These are phyloP conservation scores for Lagodon rhomboides DNA, from an alignment of 2,797 vertebrate genomes.

Conservation along the genomic window DNA sequence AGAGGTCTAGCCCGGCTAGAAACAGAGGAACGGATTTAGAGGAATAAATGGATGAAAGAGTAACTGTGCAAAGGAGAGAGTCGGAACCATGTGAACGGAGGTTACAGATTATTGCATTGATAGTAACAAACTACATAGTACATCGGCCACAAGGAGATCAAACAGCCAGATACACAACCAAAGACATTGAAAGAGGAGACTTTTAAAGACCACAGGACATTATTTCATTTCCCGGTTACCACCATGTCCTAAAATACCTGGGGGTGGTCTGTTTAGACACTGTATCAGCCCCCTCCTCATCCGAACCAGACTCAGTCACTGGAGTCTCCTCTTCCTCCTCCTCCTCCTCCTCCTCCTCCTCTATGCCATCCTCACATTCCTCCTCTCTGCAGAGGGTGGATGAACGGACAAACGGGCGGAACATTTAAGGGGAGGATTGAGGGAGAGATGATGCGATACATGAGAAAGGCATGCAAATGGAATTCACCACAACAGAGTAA, in stretches of 20 bases:
- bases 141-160: slow-evolving; percentile 1
- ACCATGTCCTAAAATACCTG: slow-evolving; percentile 80
- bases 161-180: slow-evolving; percentile 12
- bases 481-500: slow-evolving; percentile 37
- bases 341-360: slow-evolving; percentile 71
- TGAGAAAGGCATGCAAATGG: slow-evolving; percentile 51
- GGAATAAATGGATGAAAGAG: slow-evolving; percentile 45
- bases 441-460: slow-evolving; percentile 56
- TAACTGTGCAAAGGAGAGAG: background rate
- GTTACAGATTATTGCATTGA: background rate
- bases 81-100: background rate
- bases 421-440: slow-evolving; percentile 29
- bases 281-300: slow-evolving; percentile 77
- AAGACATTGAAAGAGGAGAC: slow-evolving; percentile 11
- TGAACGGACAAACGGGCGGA: slow-evolving; percentile 28
- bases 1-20: slow-evolving; percentile 56
- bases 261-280: slow-evolving; percentile 71
- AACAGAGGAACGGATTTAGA: slow-evolving; percentile 62
- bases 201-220: slow-evolving; percentile 12
- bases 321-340: slow-evolving; percentile 75
- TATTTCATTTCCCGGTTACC: slow-evolving; percentile 4
- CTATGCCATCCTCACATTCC: slow-evolving; percentile 74
- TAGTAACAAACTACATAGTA: background rate
- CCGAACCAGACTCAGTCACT: slow-evolving; percentile 82
- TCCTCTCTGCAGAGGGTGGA: slow-evolving; percentile 77